These are phyloP conservation scores for Isaurus tuberculatus DNA, from an alignment of 92 coral and sea anemone genomes.

Conservation along the genomic window DNA sequence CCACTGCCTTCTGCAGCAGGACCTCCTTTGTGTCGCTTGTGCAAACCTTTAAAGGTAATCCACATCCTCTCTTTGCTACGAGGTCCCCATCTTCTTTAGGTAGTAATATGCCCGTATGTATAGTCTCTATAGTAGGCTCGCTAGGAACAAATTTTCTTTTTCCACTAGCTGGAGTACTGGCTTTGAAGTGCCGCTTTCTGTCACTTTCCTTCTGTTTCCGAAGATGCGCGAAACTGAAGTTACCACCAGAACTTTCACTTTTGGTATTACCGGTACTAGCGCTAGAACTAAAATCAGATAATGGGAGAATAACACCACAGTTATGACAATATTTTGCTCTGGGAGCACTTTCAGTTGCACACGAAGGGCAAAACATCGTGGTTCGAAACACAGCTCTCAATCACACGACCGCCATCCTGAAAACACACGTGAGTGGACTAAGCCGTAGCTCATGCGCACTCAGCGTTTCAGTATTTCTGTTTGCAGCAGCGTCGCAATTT, in stretches of 20 bases:
- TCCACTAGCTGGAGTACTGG: constrained; percentile 26
- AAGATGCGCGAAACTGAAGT: constrained; percentile 6
- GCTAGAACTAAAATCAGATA: neutral
- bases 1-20: constrained; percentile 67
- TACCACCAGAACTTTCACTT: neutral
- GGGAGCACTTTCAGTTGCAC: constrained; percentile 10
- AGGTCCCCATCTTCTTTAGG: constrained; percentile 50
- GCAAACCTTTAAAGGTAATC: constrained; percentile 61
- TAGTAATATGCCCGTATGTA: neutral
- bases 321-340: constrained; percentile 3
- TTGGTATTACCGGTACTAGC: constrained; percentile 2
- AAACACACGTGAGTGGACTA: neutral
- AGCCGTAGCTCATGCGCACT: neutral
- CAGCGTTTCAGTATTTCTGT: neutral
- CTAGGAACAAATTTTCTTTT: neutral
- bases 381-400: neutral
- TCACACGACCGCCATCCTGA: constrained; percentile 1
- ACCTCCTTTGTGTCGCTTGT: constrained; percentile 53
- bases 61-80: constrained; percentile 47
- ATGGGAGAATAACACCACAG: constrained; percentile 5
- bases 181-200: constrained; percentile 11
- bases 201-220: constrained; percentile 10
- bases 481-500: neutral
- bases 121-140: constrained; percentile 2
- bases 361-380: constrained; percentile 6